Evolutionary conservation across 2,888 invertebrate species (phyloP).

Genomic region (Thereva nobilitata): DNA sequence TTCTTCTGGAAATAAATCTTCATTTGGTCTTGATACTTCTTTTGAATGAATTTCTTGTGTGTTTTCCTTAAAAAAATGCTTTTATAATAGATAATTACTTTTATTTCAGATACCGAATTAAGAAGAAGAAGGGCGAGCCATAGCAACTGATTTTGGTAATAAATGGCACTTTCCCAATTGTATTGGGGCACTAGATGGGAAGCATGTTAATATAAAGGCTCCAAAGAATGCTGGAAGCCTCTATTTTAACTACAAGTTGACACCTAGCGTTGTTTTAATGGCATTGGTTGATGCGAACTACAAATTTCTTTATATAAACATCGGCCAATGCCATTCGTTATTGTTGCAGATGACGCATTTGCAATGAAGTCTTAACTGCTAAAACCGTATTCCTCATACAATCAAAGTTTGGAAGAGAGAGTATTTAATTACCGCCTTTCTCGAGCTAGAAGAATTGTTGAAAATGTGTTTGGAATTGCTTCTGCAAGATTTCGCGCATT

Average conservation of each 20-base stretch:
- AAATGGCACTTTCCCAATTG: neutral
- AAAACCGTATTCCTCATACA: constrained; percentile 1
- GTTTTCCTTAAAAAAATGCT: too few species aligned
- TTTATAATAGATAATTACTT: too few species aligned
- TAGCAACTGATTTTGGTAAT: too few species aligned
- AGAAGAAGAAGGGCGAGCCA: too few species aligned
- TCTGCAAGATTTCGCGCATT: too few species aligned
- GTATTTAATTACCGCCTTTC: neutral
- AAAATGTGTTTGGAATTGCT: too few species aligned
- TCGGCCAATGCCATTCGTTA: too few species aligned
- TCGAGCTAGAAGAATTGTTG: neutral
- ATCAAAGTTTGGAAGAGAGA: neutral
- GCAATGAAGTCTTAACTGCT: neutral
- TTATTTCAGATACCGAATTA: too few species aligned
- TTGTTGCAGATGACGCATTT: neutral
- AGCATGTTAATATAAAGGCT: constrained; percentile 6
- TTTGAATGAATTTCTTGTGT: too few species aligned
- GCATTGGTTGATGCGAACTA: neutral
- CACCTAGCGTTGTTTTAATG: neutral
- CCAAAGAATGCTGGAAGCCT: neutral
- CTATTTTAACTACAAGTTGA: constrained; percentile 5
- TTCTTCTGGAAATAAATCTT: too few species aligned
- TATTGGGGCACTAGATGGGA: neutral
- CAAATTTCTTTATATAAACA: constrained; percentile 3
- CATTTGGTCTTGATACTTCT: too few species aligned